Base-by-base conservation (phyloP, 2,113 vertebrate genomes). In the Pheucticus melanocephalus region DNA sequence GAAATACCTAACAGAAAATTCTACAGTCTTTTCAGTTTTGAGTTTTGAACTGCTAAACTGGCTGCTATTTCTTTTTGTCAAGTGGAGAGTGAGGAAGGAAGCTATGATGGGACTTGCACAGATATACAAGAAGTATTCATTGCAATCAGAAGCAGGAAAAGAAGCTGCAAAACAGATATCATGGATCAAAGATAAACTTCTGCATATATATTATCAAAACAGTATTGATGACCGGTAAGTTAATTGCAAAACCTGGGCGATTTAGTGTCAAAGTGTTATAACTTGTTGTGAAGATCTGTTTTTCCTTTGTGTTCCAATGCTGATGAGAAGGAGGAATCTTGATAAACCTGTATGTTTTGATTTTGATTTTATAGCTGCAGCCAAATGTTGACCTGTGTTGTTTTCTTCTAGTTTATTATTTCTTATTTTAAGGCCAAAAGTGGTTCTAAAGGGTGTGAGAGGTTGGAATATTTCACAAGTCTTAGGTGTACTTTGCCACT, bases 141-240 rank as follows among this genome's bases (percentile, higher is more conserved):
- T 99, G 82, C 99, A 99, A 70, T 99, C 98, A 56, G 99, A 99
- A 95, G 99, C 99, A 51, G 99, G 99, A 77, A 99, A 99, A 94
- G 99, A 99, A 95, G 99, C 99, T n/a, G 98, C 99, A 69, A 99
- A 99, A 89, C 99, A 99, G 97, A 99, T 99, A 97, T 98, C 99
- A 50, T 99, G 99, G 99, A 99, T 99, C 95, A 99, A 99, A 98
- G 99, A 99, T 97, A 99, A 99, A 94, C 97, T 99, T 80, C 98
- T 99, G 16, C 99, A 99, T 79, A 99, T 99, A 98, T 99, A 99
- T 98, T 99, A 99, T 94, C 99, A 99, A 98, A 99, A 99, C 97
- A 99, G 99, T 97, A 99, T 99, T 69, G 99, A 99, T 90, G 99
- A 99, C 96, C 98, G 99, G 99, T 99, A 96, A 96, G 98, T 97